Conservation (phyloP, 1,140 invertebrate genomes). For the Ooceraea biroi region DNA sequence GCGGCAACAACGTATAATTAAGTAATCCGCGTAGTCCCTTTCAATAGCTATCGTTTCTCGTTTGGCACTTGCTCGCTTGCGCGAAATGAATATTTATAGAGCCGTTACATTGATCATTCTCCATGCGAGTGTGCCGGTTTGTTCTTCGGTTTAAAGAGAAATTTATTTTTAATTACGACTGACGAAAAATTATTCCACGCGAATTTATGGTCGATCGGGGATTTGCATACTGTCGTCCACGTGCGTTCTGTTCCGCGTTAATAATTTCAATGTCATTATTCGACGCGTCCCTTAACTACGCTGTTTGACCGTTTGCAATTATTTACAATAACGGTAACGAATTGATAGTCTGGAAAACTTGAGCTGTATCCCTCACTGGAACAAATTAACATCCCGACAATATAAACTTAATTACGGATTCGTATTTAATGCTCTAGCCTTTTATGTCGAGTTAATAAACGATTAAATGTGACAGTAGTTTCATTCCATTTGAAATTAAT, state of each 20-base stretch:
- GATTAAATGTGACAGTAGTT: constrained; percentile 34
- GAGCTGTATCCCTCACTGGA: not conserved
- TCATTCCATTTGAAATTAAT: constrained; percentile 54
- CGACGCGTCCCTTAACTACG: constrained; percentile 25
- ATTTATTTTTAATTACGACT: constrained; percentile 54
- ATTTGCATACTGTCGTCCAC: constrained; percentile 39
- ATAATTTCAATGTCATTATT: constrained; percentile 52
- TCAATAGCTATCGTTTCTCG: constrained; percentile 40
- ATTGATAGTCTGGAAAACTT: not conserved
- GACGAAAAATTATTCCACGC: constrained; percentile 48
- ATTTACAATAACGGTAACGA: constrained; percentile 27
- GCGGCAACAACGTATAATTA: constrained; percentile 69
- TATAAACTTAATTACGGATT: constrained; percentile 17
- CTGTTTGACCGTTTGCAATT: constrained; percentile 38
- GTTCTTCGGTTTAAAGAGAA: constrained; percentile 36
- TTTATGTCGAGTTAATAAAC: constrained; percentile 31
- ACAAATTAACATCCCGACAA: not conserved
- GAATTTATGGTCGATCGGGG: constrained; percentile 52
- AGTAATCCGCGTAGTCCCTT: constrained; percentile 62
- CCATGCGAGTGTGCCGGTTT: constrained; percentile 29
- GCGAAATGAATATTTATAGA: constrained; percentile 69
- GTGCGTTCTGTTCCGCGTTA: constrained; percentile 41
- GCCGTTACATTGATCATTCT: constrained; percentile 42
- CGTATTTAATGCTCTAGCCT: constrained; percentile 29
- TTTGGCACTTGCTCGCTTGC: constrained; percentile 41